Conservation (phyloP, 2,888 invertebrate genomes). For the Pammene fasciana region DNA sequence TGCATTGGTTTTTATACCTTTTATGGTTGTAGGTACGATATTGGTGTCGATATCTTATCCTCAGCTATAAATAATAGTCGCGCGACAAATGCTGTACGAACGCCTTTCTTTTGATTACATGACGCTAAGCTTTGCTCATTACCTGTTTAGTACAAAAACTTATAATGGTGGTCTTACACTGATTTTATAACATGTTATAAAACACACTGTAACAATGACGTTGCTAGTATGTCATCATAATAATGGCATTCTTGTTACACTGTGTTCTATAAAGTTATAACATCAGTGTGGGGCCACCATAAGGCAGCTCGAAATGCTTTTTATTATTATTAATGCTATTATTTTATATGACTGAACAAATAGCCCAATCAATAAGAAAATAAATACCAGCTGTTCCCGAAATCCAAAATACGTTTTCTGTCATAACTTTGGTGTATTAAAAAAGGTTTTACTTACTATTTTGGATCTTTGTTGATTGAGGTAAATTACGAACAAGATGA, state of each 20-base stretch:
- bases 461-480: neutral
- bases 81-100: constrained; percentile 18
- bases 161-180: neutral
- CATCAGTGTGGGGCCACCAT: too few species aligned
- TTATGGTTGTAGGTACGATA: neutral
- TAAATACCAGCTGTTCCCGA: neutral
- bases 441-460: neutral
- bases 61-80: neutral
- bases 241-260: too few species aligned
- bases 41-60: neutral
- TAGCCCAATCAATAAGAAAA: constrained; percentile 38
- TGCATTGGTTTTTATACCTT: neutral
- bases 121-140: constrained; percentile 65
- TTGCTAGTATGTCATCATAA: too few species aligned
- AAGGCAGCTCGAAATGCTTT: constrained; percentile 45
- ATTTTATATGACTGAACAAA: constrained; percentile 37
- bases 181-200: too few species aligned
- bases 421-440: neutral
- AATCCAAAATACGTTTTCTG: too few species aligned
- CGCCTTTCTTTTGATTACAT: constrained; percentile 21
- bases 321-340: constrained; percentile 39
- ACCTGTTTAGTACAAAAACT: constrained; percentile 81
- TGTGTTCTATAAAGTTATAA: constrained; percentile 15
- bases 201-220: too few species aligned
- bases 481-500: constrained; percentile 26